Evolutionary conservation across 2,797 vertebrate genomes (phyloP), one percentile per base, ranked within the genome.

Genomic region (Helostoma temminkii): DNA sequence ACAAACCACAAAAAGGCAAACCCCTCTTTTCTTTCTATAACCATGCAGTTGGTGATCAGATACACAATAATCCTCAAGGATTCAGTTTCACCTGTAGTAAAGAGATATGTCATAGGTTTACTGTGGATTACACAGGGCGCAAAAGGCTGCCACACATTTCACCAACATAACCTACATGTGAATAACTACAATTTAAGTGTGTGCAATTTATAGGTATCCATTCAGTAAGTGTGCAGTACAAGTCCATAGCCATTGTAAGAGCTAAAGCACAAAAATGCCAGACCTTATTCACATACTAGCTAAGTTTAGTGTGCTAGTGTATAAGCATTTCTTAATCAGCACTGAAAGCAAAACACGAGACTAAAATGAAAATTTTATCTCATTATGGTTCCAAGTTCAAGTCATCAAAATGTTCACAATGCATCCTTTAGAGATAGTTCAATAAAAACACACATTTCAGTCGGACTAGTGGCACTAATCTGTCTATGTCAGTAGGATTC

Each of bases 1-100:
- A 36, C 18, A 70, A 61, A 36, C 14, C 1, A 54, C 25, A 5
- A 42, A 45, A 22, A 77, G 67, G 39, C 48, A 52, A 46, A 60
- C 9, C 30, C 9, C 52, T 58, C 72, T 82, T 83, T 89, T 61
- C 66, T 55, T 53, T 71, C 41, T 3, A 12, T 41, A 69, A 76
- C 60, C 74, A 59, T 75, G 67, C 36, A 70, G 80, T 84, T 70
- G 4, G 49, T 16, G 56, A 82, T 83, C 76, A 54, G 80, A 71
- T 82, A 74, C 76, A 82, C 73, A 74, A 76, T 78, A 77, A 81
- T 70, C 81, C 81, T 53, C 53, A 53, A 21, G 69, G 66, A 57
- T 84, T 77, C 46, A 65, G 74, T 83, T 86, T 57, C 78, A 65
- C 43, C 61, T 45, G 46, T 10, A 50, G 68, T 21, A 39, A 61